Base-by-base conservation (phyloP, 2,113 vertebrate species). In the Eretmochelys imbricata region DNA sequence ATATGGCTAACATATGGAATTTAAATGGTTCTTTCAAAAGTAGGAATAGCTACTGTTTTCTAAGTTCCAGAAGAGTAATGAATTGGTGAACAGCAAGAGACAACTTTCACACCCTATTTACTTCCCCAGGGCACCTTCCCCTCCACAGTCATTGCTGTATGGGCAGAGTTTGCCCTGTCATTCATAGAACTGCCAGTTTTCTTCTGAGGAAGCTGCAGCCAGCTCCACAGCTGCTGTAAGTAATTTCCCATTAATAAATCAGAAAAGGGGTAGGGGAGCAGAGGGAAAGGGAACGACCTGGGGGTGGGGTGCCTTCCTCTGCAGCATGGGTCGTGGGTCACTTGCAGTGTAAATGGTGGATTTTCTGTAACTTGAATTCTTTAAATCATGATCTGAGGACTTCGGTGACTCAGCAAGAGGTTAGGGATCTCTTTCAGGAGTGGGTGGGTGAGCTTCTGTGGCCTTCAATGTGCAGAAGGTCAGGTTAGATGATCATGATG, bases 1-100 rank as follows among this genome's bases (percentile, higher is more conserved):
- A 93, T 93, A 57, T 94, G 93, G 96, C 53, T 50, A 87, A 84
- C 96, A 93, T 78, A 95, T 54, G 92, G 94, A 93, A 95, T 86
- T 42, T 82, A 86, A 94, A 96, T 2, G 3, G 19, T 72, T 72
- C 65, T 72, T n/a, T 72, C 35, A 69, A 38, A 72, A 22, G 19
- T 38, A 72, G 65, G 55, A 93, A 90, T 10, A 91, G 72, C 94
- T 96, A 93, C 96, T 81, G 84, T 0, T 89, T 89, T 93, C 89
- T 57, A 84, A 81, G 79, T 79, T 95, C 75, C 57, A 69, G 9
- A 75, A 80, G 87, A 92, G 85, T 1, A 0, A 79, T 3, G 80
- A 86, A 91, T 22, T 83, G 65, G 78, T 94, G 89, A 93, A 3
- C 14, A 92, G 83, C 5, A 1, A 89, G 83, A 93, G 54, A 75